Percentiles rank a stretch among this genome's conserved stretches.
Conservation (phyloP, 2,113 vertebrate species). For the Paradoxurus hermaphroditus region DNA sequence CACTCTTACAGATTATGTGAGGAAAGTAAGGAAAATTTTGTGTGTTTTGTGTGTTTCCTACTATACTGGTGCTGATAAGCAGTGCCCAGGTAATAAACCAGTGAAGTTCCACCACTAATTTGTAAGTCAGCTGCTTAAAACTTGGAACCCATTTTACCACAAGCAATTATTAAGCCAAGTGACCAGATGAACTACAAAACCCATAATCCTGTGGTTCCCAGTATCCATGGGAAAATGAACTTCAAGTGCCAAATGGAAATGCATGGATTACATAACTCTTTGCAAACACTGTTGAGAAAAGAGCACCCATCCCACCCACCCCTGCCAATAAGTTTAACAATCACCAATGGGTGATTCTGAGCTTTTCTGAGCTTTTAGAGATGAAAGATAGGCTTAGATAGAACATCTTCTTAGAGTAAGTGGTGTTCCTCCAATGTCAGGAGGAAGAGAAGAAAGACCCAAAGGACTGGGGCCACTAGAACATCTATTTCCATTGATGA, state of each 20-base stretch:
- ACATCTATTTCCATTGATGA: not conserved
- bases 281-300: not conserved
- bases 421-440: not conserved
- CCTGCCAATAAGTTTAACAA: not conserved
- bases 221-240: not conserved
- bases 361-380: not conserved
- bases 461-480: not conserved
- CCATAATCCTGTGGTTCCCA: not conserved
- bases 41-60: not conserved
- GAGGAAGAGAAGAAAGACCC: not conserved
- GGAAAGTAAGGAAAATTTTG: not conserved
- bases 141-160: not conserved
- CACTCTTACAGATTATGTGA: not conserved
- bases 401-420: not conserved
- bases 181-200: not conserved
- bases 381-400: not conserved
- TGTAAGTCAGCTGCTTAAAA: not conserved
- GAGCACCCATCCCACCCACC: not conserved
- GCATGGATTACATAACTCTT: not conserved
- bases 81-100: not conserved
- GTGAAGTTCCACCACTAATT: not conserved
- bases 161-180: not conserved
- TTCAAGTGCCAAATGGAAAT: not conserved
- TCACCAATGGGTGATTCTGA: not conserved
- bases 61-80: not conserved